These are phyloP conservation scores for Clarias platycephalus DNA, from an alignment of 2,797 vertebrate species.

Conservation along the genomic window DNA sequence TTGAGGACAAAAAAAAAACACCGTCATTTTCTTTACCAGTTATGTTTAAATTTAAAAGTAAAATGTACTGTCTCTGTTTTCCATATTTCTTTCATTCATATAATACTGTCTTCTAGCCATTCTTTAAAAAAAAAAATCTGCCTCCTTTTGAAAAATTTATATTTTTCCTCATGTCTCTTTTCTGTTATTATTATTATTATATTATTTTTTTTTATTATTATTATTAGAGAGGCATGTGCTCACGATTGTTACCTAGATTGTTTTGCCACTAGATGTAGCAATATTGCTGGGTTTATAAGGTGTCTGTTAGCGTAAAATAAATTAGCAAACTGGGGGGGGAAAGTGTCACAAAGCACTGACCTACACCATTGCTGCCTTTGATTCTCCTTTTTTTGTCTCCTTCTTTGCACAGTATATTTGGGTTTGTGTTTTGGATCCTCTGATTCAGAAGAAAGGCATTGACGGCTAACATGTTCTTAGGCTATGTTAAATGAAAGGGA, in stretches of 20 bases:
- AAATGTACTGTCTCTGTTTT: conserved; percentile 54
- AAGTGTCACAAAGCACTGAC: conserved; percentile 75
- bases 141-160: conserved; percentile 59
- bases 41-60: conserved; percentile 64
- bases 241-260: conserved; percentile 47
- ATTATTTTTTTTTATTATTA: not conserved
- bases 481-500: conserved; percentile 55
- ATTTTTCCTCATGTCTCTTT: conserved; percentile 54
- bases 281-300: conserved; percentile 47
- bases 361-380: conserved; percentile 67
- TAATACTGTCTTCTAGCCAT: conserved; percentile 6
- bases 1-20: conserved; percentile 59
- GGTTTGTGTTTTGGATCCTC: conserved; percentile 69
- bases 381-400: conserved; percentile 43
- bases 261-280: conserved; percentile 76
- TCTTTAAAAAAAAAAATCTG: conserved; percentile 13
- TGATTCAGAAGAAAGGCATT: conserved; percentile 72
- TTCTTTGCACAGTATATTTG: conserved; percentile 78
- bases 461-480: conserved; percentile 60
- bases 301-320: conserved; percentile 52
- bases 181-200: not conserved
- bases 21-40: conserved; percentile 62
- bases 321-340: conserved; percentile 62
- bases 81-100: conserved; percentile 36
- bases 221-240: not conserved